Conservation (phyloP, 2,888 invertebrate genomes). For the Xestoiulus laeticollis region DNA sequence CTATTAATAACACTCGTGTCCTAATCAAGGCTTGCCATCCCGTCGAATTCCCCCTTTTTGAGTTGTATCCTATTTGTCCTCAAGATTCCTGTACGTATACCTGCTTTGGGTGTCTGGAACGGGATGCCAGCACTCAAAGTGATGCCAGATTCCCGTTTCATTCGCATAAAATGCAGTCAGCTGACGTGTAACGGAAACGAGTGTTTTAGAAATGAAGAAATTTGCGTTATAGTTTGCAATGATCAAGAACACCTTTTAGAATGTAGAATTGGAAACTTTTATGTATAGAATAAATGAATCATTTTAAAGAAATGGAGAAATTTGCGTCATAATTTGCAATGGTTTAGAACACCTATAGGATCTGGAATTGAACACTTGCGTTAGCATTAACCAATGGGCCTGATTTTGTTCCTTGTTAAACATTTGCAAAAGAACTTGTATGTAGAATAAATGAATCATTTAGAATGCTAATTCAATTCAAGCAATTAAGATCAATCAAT, state of each 20-base stretch:
- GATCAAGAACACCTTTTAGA: neutral
- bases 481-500: too few relatives aligned
- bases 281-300: too few relatives aligned
- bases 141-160: neutral
- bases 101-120: constrained; percentile 8
- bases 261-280: too few relatives aligned
- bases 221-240: neutral
- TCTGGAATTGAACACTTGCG: too few relatives aligned
- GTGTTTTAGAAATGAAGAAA: neutral
- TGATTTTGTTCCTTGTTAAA: too few relatives aligned
- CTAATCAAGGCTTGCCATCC: neutral
- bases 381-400: too few relatives aligned
- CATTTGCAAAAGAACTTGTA: too few relatives aligned
- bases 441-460: too few relatives aligned
- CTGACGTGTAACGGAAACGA: neutral
- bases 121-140: neutral
- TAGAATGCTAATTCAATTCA: too few relatives aligned
- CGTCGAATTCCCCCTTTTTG: neutral
- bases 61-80: constrained; percentile 26
- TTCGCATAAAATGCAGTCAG: constrained; percentile 3
- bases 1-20: neutral
- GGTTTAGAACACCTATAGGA: neutral
- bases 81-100: neutral
- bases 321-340: too few relatives aligned
- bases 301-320: too few relatives aligned